Evolutionary conservation across 2,888 invertebrate genomes (phyloP).

Genomic region (Eurytoma adleriae): DNA sequence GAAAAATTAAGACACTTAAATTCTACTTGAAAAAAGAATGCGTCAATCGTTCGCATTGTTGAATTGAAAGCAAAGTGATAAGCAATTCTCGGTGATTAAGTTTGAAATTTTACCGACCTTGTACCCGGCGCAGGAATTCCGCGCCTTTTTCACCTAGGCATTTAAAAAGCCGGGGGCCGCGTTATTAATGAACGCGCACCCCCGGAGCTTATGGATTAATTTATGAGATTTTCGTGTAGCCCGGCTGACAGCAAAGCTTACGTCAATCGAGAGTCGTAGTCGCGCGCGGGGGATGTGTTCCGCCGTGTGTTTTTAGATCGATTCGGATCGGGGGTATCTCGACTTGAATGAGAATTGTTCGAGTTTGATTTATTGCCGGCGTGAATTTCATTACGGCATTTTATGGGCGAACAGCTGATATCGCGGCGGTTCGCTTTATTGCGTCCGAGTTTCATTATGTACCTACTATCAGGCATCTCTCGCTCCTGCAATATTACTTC

Average conservation of each 20-base stretch:
- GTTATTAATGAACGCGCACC: background rate
- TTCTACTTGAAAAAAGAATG: no score
- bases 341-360: conserved; percentile 42
- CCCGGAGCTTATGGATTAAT: background rate
- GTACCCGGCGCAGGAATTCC: no score
- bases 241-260: background rate
- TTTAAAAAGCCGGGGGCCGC: no score
- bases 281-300: no score
- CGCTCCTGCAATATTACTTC: no score
- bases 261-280: background rate
- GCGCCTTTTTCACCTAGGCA: no score
- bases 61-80: no score
- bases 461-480: background rate
- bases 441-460: conserved; percentile 11
- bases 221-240: background rate
- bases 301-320: background rate
- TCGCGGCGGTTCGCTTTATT: conserved; percentile 31
- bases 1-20: no score
- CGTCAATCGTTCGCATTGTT: no score
- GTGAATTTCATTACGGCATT: conserved; percentile 53
- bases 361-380: conserved; percentile 50
- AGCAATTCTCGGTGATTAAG: no score
- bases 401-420: conserved; percentile 15
- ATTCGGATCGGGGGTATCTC: conserved; percentile 13
- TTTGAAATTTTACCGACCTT: no score